Conservation (phyloP, 2,888 invertebrate species). For the Emmelina monodactyla region DNA sequence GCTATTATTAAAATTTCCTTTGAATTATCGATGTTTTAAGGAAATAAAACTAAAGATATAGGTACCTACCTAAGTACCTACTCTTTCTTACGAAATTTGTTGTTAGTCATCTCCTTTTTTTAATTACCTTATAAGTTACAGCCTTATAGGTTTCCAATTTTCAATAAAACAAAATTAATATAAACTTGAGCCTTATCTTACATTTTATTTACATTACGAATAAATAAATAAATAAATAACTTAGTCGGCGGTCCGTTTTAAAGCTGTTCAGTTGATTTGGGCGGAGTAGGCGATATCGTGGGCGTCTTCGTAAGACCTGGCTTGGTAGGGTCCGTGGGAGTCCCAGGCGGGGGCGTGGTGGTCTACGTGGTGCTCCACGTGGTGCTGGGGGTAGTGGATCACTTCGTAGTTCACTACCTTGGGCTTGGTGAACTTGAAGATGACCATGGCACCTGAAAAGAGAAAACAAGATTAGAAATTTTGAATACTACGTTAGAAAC, state of each 20-base stretch:
- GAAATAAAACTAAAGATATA: too few species aligned
- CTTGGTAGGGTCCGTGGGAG: conserved; percentile 69
- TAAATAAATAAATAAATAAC: conserved; percentile 54
- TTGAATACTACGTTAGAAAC: too few species aligned
- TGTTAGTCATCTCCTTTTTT: too few species aligned
- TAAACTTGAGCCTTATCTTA: conserved; percentile 15
- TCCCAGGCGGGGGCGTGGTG: conserved; percentile 64
- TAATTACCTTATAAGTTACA: too few species aligned
- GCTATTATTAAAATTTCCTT: too few species aligned
- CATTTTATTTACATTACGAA: conserved; percentile 58
- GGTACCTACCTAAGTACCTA: too few species aligned
- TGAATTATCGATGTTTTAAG: too few species aligned
- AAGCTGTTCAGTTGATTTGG: conserved; percentile 36
- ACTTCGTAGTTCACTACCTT: conserved; percentile 89
- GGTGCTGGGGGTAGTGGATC: conserved; percentile 79
- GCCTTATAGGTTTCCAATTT: too few species aligned
- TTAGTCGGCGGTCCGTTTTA: conserved; percentile 54
- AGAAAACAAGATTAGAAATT: conserved; percentile 6
- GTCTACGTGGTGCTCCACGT: conserved; percentile 74
- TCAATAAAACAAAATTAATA: too few species aligned
- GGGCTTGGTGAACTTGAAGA: conserved; percentile 87
- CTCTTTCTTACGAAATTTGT: too few species aligned
- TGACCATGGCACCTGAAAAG: conserved; percentile 72
- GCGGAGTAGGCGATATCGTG: conserved; percentile 69
- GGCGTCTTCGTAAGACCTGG: conserved; percentile 63